Evolutionary conservation across 2,113 vertebrate species (phyloP), one percentile per base, ranked within the genome.

Genomic region (Myrmecobius fasciatus): DNA sequence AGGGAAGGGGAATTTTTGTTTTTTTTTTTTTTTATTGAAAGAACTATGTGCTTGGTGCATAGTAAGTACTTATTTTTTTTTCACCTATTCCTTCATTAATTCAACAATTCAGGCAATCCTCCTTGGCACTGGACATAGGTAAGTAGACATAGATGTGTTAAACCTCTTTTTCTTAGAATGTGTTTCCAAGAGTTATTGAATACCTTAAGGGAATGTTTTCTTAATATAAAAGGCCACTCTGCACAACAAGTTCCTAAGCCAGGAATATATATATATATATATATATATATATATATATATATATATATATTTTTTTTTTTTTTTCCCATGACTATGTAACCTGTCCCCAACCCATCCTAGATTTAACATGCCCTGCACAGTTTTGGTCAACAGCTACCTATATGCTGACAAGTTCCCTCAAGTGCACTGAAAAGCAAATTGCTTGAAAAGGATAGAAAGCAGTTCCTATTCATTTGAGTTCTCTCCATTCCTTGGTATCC

Each of bases 401-500:
- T 12, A 93, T 52, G 95, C 49, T 67, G 53, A 2, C 49, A 95
- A 52, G 93, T 96, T 94, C 95, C 60, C 89, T 43, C 92, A 17
- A 0, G 26, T 48, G 26, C 49, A 90, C 88, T 93, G 47, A 2
- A 91, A 90, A 89, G 11, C 5, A 91, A 17, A 51, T 90, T 67
- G 94, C 95, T 95, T 96, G 12, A 94, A 94, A 94, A 94, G 89
- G 43, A 93, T 89, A 92, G 67, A 83, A 83, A 83, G n/a, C 67
- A 83, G 36, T 83, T 83, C 46, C 89, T 91, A 48, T 75, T 96
- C 92, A 92, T 53, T 91, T 94, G 92, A n/a, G 2, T 92, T 95
- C 89, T 94, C 60, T 94, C 14, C 11, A 96, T 94, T 96, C 95
- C 94, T 93, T 90, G 49, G 31, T 90, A 90, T 97, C 47, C 89